Base-by-base conservation (phyloP, 2,113 vertebrate species). In the Chaetodon auriga region DNA sequence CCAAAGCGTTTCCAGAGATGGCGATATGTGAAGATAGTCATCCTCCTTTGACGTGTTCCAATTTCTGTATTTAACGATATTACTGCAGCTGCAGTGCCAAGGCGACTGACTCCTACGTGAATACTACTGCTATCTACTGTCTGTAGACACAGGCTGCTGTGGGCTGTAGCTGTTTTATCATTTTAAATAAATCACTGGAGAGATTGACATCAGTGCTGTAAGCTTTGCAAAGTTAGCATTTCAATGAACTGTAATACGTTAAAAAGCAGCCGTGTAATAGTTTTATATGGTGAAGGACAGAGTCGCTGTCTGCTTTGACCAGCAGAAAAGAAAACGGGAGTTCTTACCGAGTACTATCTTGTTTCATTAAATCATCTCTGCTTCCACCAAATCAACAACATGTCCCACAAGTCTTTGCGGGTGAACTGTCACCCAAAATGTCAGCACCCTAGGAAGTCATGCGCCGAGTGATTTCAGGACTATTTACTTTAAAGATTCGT, bases 391-490 rank as follows among this genome's bases (percentile, higher is more conserved):
- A 25, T 35, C 9, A 78, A 94, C 89, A 48, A 25, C 87, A 90
- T 91, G 90, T 91, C 94, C 94, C 94, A 95, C 7, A 83, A 79
- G 49, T 7, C 87, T 30, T 35, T 69, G 83, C 78, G 0, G 11
- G 10, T 88, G 74, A 91, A 85, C 80, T 74, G 38, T 89, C 49
- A 88, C 15, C 76, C 79, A 95, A 95, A 14, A 95, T 95, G 94
- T 92, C 94, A 66, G 91, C 93, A 1, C 70, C 62, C 91, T 35
- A 10, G 7, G 0, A 62, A 51, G 64, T 84, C 84, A 65, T 75
- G 80, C n/a, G 49, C 54, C 35, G 48, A 57, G 25, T 38, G 58
- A 18, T 57, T 48, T 21, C 45, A 41, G 49, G 18, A 61, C 10
- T 55, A 4, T 73, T 66, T 19, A 2, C 7, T 60, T 36, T 25